Base-by-base conservation (phyloP, 2,888 invertebrate genomes). In the Nymphalis urticae region DNA sequence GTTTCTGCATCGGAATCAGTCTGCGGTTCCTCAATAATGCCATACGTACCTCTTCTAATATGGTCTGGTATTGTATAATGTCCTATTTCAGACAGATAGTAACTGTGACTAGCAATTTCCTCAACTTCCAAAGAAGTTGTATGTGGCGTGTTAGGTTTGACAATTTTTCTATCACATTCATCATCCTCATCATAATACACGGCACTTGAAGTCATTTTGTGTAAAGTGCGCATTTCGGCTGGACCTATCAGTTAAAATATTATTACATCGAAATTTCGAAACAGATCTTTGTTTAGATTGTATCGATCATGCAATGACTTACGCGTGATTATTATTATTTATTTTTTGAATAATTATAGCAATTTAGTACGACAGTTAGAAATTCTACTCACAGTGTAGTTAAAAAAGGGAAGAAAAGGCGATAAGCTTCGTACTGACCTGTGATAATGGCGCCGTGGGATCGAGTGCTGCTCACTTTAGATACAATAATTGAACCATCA, bases 171-270 rank as follows among this genome's bases (percentile, higher is more conserved):
- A 71, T 80, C 76, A 72, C 76, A 80, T 70, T 80, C 80, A 78
- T 94, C 94, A 78, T 94, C 94, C 78, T 93, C 93, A 76, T 90
- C 90, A 78, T 94, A 94, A 85, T 93, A 93, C 71, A 94, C 92
- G 71, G 94, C 92, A 60, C 93, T 94, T 65, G 94, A 92, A 64
- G 93, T 94, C 93, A 94, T 94, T 93, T 94, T 94, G 92, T 94
- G 94, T 85, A 95, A 93, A 76, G 94, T 93, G 86, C 94, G 95
- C 78, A 94, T 93, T 93, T 95, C 95, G 75, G 94, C 94, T 76
- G 95, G 94, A 94, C 95, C 95, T 95, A 92, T 73, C 89, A 91
- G 85, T 92, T 90, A 88, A 91, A 91, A 92, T 88, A 88, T 82
- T 85, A 87, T 84, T 85, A 87, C 85, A 82, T 83, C 84, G 82